These are phyloP conservation scores for Euspilapteryx auroguttella DNA, from an alignment of 2,888 invertebrate species.

Conservation along the genomic window DNA sequence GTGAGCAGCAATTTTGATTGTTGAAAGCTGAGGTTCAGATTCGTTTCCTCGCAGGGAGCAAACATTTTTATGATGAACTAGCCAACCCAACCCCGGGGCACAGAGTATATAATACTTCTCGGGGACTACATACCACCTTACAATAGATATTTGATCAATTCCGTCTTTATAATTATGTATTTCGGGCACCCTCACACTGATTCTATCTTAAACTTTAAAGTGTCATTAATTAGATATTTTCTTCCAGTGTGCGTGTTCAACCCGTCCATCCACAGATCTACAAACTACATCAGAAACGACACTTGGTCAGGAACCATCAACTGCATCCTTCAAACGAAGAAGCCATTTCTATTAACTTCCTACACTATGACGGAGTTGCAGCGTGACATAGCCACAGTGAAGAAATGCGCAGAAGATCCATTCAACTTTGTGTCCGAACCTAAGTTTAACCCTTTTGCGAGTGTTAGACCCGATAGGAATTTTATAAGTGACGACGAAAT, in stretches of 20 bases:
- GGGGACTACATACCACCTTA: too few relatives aligned
- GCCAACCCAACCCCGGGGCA: too few relatives aligned
- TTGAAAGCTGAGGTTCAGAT: too few relatives aligned
- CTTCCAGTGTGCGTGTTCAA: constrained; percentile 71
- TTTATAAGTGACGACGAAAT: constrained; percentile 72
- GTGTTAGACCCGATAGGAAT: constrained; percentile 71
- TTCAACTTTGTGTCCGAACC: constrained; percentile 56
- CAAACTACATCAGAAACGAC: constrained; percentile 64
- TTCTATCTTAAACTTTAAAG: too few relatives aligned
- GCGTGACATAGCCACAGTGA: constrained; percentile 62
- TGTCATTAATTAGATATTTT: too few relatives aligned
- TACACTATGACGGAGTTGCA: constrained; percentile 69
- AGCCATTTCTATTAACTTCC: constrained; percentile 67
- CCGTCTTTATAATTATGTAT: too few relatives aligned
- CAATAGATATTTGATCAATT: too few relatives aligned
- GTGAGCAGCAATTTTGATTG: too few relatives aligned
- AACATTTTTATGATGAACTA: too few relatives aligned
- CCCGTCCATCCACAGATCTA: constrained; percentile 68
- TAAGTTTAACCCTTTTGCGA: constrained; percentile 65
- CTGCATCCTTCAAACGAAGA: constrained; percentile 51
- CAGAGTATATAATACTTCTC: too few relatives aligned
- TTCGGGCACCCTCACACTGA: too few relatives aligned
- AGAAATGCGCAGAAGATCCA: constrained; percentile 43
- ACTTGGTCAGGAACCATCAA: constrained; percentile 69
- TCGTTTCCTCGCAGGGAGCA: too few relatives aligned